These are phyloP conservation scores for Phodopus roborovskii DNA, from an alignment of 2,113 vertebrate genomes.

Conservation along the genomic window DNA sequence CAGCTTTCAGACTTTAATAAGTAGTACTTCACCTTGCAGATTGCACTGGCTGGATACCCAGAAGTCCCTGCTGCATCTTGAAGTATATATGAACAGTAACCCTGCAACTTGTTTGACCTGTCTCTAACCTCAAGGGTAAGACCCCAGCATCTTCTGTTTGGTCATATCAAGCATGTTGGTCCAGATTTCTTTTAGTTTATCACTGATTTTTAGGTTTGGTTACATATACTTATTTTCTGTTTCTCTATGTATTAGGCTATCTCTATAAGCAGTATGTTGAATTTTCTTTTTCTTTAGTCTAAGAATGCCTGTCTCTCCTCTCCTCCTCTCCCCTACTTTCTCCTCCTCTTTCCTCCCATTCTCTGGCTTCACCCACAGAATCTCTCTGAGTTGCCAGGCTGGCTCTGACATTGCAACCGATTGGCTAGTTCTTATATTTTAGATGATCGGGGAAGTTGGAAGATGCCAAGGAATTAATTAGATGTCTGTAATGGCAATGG, in stretches of 20 bases:
- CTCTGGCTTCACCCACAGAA: not conserved
- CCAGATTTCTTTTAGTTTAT: not conserved
- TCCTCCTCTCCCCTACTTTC: not conserved
- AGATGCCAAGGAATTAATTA: not conserved
- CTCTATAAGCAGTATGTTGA: not conserved
- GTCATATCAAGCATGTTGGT: not conserved
- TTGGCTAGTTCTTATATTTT: not conserved
- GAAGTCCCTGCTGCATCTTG: not conserved
- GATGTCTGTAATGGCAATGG: not conserved
- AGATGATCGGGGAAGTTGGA: constrained; percentile 3
- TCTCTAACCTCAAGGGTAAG: not conserved
- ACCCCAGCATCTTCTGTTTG: not conserved
- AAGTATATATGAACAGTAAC: not conserved
- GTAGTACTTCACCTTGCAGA: not conserved
- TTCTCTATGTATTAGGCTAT: not conserved
- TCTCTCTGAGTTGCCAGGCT: not conserved
- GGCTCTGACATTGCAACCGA: not conserved
- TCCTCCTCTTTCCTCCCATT: not conserved
- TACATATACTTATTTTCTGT: not conserved
- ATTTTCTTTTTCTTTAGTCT: not conserved
- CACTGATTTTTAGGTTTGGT: not conserved
- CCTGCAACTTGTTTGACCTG: not conserved
- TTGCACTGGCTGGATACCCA: not conserved
- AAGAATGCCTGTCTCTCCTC: not conserved
- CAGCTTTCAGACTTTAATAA: too few species aligned